Base-by-base conservation (phyloP, 2,888 invertebrate species). In the Drosophila testacea region DNA sequence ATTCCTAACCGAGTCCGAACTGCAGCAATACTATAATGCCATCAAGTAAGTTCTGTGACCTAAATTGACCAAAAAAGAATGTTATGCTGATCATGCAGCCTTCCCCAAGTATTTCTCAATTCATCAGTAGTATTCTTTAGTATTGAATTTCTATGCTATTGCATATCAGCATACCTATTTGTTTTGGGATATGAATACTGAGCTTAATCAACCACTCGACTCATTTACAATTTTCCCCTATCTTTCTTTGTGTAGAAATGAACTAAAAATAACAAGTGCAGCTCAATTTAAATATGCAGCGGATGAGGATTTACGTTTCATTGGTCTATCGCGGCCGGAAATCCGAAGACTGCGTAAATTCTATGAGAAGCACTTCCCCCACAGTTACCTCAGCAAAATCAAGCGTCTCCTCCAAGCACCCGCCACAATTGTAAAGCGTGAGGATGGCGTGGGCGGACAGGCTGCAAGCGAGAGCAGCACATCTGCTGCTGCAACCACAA, bases 251-350 rank as follows among this genome's bases (percentile, higher is more conserved):
- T 42, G 42, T 92, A 97, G 96, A 92, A 96, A 96, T 91, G 96
- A 97, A 91, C 94, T 99, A 84, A 98, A 98, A 94, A 95, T 98
- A 56, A 96, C 95, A 83, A 97, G 96, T 93, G 95, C 97, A 5
- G 95, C 97, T 47, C 98, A 98, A 92, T 93, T 99, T 50, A 98
- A 98, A 93, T 99, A 97, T 94, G 98, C 98, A 51, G 96, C 96
- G 41, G 97, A 97, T 88, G 97, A 98, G 88, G 99, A 99, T 93
- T 94, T 99, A 72, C 94, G 94, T 60, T 96, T 97, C 82, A 96
- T 99, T 88, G 99, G 99, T 13, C 96, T 98, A 94, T 97, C 98
- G 13, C 96, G 96, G 89, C 98, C 99, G 30, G 99, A 99, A 93
- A 97, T 98, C 93, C 95, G 99, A 69, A 94, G 99, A 64, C 95